Evolutionary conservation across 2,797 vertebrate species (phyloP), one percentile per base, ranked within the genome.

Genomic region (Chanos chanos): DNA sequence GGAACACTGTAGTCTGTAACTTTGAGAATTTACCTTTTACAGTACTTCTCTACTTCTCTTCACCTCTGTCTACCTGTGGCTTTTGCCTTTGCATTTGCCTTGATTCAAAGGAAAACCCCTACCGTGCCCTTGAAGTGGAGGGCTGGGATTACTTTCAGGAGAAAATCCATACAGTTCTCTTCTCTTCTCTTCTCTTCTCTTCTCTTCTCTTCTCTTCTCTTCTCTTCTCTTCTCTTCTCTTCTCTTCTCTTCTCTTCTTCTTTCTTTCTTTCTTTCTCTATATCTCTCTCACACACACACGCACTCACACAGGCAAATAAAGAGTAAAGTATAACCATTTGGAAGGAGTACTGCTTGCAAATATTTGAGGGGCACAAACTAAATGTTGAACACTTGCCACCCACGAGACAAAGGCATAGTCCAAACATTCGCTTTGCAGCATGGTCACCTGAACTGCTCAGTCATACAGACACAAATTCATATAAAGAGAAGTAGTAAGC

Each of bases 71-170:
- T 67, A 71, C 68, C 66, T 67, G 65, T 76, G 68, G 71, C 68
- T n/a, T n/a, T n/a, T 61, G 68, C 64, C 41, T 65, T 64, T 58
- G 34, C 55, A 51, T 68, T 68, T 66, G 53, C 71, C 68, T 73
- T 65, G 70, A 68, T 70, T 76, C 70, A 76, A 76, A 76, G 61
- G 28, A 59, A 75, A 72, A 65, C 55, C 58, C 72, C 73, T 25
- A 64, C 76, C 71, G 76, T 57, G 70, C 65, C 56, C 66, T 73
- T 77, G 70, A 77, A 68, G 75, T 75, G 60, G 19, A 61, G 66
- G 68, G 61, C 49, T 59, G 49, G 70, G 57, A 68, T 63, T 66
- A 70, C 74, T 72, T 75, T 70, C 63, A 59, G 53, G 15, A 68
- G 57, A 48, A 75, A 74, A 75, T 71, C 72, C 55, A 66, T 66